phyloP scores from a whole-genome alignment of 35 echinoderm and acorn worm genomes.

The Ophiothrix spiculata region DNA sequence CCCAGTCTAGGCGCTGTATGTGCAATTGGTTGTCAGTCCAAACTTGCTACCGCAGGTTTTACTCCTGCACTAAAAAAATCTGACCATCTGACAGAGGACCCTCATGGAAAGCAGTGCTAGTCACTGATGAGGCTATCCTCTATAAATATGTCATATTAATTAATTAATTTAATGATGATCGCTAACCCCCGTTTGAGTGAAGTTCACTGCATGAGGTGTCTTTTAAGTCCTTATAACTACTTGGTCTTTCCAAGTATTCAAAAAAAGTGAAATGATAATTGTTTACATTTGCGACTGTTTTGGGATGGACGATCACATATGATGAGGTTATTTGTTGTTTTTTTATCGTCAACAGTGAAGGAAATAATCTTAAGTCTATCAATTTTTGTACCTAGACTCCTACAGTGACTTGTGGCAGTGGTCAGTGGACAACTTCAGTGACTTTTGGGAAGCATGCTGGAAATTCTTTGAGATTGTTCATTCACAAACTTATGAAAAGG shows the following conservation, averaged over 20 bases:
- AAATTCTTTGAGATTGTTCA: conserved; percentile 78
- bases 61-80: too few relatives aligned
- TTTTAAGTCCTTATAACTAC: not conserved
- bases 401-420: conserved; percentile 87
- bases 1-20: too few relatives aligned
- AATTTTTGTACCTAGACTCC: conserved; percentile 48
- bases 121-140: too few relatives aligned
- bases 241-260: not conserved
- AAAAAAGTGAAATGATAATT: not conserved
- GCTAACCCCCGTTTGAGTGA: not conserved
- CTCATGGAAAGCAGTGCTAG: too few relatives aligned
- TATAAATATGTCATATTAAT: too few relatives aligned
- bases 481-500: conserved; percentile 75
- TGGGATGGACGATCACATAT: too few relatives aligned
- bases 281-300: not conserved
- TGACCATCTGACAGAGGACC: too few relatives aligned
- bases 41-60: too few relatives aligned
- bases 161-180: not conserved
- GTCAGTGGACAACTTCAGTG: conserved; percentile 77
- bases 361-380: conserved; percentile 29
- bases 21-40: too few relatives aligned
- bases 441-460: conserved; percentile 96
- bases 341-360: not conserved
- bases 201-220: not conserved
- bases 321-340: not conserved